These are phyloP conservation scores for Boulengeromyrus knoepffleri DNA, from an alignment of 2,113 vertebrate species.

Conservation along the genomic window DNA sequence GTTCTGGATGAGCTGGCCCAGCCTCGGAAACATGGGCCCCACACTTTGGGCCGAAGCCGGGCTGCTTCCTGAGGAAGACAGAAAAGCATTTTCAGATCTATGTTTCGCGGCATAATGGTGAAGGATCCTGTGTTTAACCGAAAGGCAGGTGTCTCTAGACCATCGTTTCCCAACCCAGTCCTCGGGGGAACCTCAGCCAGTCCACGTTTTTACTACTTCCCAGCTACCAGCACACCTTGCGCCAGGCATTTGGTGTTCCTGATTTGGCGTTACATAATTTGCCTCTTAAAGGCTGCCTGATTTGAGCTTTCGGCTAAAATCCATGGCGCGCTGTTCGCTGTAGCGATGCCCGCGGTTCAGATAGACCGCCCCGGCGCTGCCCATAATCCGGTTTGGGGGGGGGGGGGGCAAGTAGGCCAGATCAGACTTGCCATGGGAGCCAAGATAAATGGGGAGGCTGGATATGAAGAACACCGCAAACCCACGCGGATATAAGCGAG, in stretches of 20 bases:
- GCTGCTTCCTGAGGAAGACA: background rate
- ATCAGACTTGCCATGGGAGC: background rate
- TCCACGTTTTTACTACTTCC: too few species aligned
- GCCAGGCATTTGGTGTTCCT: background rate
- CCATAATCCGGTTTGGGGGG: background rate
- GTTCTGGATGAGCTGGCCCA: constrained; percentile 44
- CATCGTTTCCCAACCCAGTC: background rate
- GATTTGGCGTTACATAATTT: background rate
- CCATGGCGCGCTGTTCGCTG: background rate
- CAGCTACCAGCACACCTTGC: background rate
- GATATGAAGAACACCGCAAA: background rate
- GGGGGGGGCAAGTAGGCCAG: background rate
- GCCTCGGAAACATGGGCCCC: constrained; percentile 6
- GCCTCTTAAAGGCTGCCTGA: too few species aligned
- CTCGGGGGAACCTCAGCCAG: too few species aligned
- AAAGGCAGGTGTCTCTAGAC: background rate
- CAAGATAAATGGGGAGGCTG: background rate
- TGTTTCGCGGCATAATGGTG: background rate
- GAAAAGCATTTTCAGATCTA: background rate
- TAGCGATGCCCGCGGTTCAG: background rate
- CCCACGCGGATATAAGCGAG: background rate
- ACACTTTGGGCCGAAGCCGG: background rate
- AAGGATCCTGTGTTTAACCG: background rate
- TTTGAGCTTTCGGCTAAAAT: background rate
- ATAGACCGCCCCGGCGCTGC: background rate